These are phyloP conservation scores for Zoanthus sociatus DNA, from an alignment of 92 coral and sea anemone species.

Conservation along the genomic window DNA sequence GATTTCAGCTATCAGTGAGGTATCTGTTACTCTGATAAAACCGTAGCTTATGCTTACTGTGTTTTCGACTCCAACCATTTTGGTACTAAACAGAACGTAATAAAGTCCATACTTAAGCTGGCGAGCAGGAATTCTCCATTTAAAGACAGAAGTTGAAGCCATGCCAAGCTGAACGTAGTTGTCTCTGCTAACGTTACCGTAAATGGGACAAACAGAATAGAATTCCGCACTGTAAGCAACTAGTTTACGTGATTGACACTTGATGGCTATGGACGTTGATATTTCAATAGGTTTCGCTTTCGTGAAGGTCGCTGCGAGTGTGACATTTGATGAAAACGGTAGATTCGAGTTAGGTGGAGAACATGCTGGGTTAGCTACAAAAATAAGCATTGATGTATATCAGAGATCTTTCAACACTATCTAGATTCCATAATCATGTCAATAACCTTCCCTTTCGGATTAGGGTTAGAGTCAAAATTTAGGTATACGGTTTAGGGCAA, in stretches of 20 bases:
- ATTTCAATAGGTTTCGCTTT: conserved; percentile 52
- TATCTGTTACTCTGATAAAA: conserved; percentile 66
- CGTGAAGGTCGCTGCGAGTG: conserved; percentile 54
- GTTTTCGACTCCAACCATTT: conserved; percentile 49
- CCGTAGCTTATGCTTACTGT: conserved; percentile 60
- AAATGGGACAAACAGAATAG: conserved; percentile 45
- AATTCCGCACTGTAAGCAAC: conserved; percentile 32
- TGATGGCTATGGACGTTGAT: conserved; percentile 21
- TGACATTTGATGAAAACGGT: conserved; percentile 55
- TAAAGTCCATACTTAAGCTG: conserved; percentile 65
- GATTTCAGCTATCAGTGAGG: conserved; percentile 68
- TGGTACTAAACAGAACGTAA: conserved; percentile 64
- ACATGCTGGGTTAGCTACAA: conserved; percentile 68
- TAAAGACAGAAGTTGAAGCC: background rate
- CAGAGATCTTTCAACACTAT: too few species aligned
- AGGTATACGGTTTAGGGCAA: too few species aligned
- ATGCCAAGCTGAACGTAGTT: conserved; percentile 20
- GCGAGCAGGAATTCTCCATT: conserved; percentile 54
- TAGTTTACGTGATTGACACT: conserved; percentile 37
- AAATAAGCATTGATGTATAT: background rate
- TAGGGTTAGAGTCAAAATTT: too few species aligned
- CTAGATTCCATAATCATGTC: too few species aligned
- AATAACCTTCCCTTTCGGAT: too few species aligned
- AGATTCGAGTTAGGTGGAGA: conserved; percentile 71
- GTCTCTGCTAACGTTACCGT: conserved; percentile 40